These are phyloP conservation scores for Thera britannica DNA, from an alignment of 2,888 invertebrate species.

Conservation along the genomic window DNA sequence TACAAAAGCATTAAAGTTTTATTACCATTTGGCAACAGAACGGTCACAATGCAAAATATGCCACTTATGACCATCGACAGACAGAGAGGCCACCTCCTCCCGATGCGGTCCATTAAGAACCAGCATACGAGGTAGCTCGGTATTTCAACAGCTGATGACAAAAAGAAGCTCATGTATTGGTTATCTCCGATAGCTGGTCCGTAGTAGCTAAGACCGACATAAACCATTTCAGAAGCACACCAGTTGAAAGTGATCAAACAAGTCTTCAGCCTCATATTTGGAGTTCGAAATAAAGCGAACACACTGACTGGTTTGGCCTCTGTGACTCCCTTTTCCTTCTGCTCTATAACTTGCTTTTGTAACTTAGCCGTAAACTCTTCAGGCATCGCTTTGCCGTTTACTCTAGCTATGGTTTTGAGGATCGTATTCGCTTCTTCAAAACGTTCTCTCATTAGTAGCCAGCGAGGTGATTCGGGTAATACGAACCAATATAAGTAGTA, in stretches of 20 bases:
- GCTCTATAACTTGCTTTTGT: slow-evolving; percentile 88
- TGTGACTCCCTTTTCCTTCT: slow-evolving; percentile 82
- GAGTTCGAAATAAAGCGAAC: slow-evolving; percentile 89
- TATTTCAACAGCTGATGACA: slow-evolving; percentile 94
- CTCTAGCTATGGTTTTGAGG: slow-evolving; percentile 90
- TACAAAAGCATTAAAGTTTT: not conserved
- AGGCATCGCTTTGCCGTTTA: slow-evolving; percentile 91
- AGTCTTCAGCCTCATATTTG: slow-evolving; percentile 95
- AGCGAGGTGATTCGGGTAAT: slow-evolving; percentile 95
- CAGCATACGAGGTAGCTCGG: slow-evolving; percentile 95
- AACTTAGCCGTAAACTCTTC: slow-evolving; percentile 89
- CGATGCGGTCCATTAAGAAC: slow-evolving; percentile 95
- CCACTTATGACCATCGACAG: slow-evolving; percentile 94
- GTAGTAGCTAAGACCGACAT: slow-evolving; percentile 96
- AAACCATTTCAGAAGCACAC: slow-evolving; percentile 97
- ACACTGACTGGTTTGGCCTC: slow-evolving; percentile 79
- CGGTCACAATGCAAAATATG: slow-evolving; percentile 92
- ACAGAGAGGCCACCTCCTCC: slow-evolving; percentile 94
- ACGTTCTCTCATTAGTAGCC: slow-evolving; percentile 93
- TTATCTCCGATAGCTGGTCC: slow-evolving; percentile 95
- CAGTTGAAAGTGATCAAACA: slow-evolving; percentile 93
- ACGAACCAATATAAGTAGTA: slow-evolving; percentile 95
- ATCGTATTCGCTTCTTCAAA: slow-evolving; percentile 93
- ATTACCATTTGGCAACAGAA: slow-evolving; percentile 91
- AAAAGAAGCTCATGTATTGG: slow-evolving; percentile 94